Conservation (phyloP, 2,797 vertebrate genomes). For the Falco biarmicus region DNA sequence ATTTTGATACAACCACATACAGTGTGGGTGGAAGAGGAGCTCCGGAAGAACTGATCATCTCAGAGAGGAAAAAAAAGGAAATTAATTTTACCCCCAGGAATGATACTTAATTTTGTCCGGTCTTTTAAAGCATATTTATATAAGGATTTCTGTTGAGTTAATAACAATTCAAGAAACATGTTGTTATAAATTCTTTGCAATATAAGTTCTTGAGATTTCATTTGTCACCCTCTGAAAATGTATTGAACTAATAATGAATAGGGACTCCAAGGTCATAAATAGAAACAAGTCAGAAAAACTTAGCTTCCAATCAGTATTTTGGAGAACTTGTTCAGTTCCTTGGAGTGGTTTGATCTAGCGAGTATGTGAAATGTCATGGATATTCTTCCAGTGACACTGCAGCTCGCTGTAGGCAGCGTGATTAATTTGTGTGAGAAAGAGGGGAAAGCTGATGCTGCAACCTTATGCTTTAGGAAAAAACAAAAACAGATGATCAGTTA, state of each 20-base stretch:
- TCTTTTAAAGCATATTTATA: not conserved
- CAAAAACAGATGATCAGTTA: not conserved
- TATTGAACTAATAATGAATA: not conserved
- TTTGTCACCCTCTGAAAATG: not conserved
- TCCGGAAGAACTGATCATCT: not conserved
- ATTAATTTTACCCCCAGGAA: not conserved
- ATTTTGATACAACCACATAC: not conserved
- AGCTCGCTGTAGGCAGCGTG: not conserved
- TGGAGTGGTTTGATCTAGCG: not conserved
- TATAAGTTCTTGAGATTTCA: not conserved
- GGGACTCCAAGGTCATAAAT: not conserved
- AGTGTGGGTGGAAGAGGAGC: not conserved
- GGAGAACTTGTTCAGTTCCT: not conserved
- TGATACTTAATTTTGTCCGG: not conserved
- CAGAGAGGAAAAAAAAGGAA: not conserved
- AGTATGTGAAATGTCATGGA: not conserved
- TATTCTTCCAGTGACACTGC: not conserved
- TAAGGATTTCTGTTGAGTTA: not conserved
- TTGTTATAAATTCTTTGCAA: not conserved
- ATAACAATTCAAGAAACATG: not conserved
- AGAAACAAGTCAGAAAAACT: not conserved
- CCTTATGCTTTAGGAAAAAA: not conserved
- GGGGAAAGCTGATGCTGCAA: not conserved
- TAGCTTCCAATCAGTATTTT: not conserved
- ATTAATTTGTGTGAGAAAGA: not conserved